phyloP scores from a whole-genome alignment of 2,113 vertebrate genomes.

The Anas platyrhynchos region DNA sequence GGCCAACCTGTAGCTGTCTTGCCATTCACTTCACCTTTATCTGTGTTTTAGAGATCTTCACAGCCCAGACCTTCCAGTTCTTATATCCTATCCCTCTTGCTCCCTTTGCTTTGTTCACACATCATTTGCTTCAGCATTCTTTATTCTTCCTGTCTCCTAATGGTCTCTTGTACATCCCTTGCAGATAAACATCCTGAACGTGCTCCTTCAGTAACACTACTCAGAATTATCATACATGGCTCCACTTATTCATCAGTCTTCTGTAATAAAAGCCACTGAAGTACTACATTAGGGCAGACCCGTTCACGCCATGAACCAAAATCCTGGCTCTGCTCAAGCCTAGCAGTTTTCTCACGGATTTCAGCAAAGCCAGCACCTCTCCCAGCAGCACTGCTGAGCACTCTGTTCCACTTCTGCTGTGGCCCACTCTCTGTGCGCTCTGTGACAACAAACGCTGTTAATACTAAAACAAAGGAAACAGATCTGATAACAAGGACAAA shows the following conservation, averaged over 20 bases:
- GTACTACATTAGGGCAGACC: neutral
- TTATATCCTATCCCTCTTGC: neutral
- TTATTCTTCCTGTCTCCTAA: neutral
- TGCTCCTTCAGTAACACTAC: neutral
- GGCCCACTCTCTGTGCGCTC: too few relatives aligned
- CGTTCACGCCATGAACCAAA: neutral
- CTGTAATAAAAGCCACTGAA: neutral
- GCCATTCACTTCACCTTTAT: neutral
- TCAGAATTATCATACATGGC: neutral
- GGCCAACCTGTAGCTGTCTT: neutral
- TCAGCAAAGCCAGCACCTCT: neutral
- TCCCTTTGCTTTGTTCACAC: neutral
- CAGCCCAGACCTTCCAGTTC: neutral
- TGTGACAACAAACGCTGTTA: neutral
- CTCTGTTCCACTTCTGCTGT: neutral
- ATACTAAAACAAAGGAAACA: neutral
- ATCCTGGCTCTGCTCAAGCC: neutral
- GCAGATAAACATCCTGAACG: neutral
- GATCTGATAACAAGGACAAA: neutral
- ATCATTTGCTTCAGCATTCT: neutral
- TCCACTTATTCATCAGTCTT: neutral
- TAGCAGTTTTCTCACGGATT: neutral
- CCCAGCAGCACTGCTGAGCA: neutral
- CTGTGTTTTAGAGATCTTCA: neutral
- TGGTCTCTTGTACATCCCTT: too few relatives aligned